Conservation (phyloP, 2,113 vertebrate genomes). For the Tauraco erythrolophus region DNA sequence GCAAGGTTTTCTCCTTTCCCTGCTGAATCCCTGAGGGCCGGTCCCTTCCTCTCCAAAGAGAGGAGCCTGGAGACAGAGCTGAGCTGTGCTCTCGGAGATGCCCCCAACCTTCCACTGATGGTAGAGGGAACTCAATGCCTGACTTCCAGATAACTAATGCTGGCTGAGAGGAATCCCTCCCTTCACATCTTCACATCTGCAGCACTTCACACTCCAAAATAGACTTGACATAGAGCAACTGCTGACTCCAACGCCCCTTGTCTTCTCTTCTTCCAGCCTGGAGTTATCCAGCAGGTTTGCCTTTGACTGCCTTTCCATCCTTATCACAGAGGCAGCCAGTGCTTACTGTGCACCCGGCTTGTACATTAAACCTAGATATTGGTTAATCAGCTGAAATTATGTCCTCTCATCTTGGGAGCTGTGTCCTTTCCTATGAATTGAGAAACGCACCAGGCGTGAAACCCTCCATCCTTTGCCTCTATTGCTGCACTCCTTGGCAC, state of each 20-base stretch:
- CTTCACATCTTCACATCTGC: not conserved
- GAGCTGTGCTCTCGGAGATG: not conserved
- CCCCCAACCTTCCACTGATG: not conserved
- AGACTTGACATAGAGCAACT: not conserved
- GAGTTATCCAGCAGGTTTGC: not conserved
- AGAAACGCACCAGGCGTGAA: not conserved
- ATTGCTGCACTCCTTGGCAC: not conserved
- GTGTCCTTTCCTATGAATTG: not conserved
- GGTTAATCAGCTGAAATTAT: not conserved
- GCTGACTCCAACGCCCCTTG: not conserved
- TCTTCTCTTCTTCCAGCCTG: not conserved
- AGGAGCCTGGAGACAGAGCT: not conserved
- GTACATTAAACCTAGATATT: not conserved
- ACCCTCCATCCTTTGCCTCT: not conserved
- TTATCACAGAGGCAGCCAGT: not conserved
- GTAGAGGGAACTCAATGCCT: not conserved
- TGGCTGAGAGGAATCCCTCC: not conserved
- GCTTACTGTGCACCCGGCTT: not conserved
- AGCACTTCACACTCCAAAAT: not conserved
- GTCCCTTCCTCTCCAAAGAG: not conserved
- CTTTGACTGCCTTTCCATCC: not conserved
- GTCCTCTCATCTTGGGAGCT: not conserved
- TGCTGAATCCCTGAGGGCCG: not conserved
- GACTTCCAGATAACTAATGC: not conserved
- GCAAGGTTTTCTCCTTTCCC: not conserved